Base-by-base conservation (phyloP, 2,888 invertebrate species). In the Carabus problematicus region DNA sequence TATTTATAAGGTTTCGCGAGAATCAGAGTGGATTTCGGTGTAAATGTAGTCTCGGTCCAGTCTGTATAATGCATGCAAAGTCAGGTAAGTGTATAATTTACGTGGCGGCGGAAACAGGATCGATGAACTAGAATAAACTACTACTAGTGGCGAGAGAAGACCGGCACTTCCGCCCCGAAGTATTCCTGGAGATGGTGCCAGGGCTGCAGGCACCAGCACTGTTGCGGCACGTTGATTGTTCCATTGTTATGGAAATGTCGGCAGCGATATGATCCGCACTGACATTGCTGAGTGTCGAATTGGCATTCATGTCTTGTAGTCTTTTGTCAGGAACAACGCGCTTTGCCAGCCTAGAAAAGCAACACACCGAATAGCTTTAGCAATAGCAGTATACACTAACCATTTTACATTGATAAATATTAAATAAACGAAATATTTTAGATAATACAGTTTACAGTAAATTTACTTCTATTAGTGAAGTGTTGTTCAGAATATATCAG, bases 11-110 rank as follows among this genome's bases (percentile, higher is more conserved):
- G 49, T 49, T 64, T 45, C 39, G 54, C 40, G 54, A 56, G 45
- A 64, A 56, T 67, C 66, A 29, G 59, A 67, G 66, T 67, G 66
- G 66, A 67, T 67, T 67, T 59, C 56, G 59, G 59, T 67, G 66
- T 67, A 67, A 64, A 43, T 42, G 54, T 42, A 64, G 42, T 42
- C 42, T 19, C 18, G 54, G 66, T 67, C 66, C 64, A 58, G 58
- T 67, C 58, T 59, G 47, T 59, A 67, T 67, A 59, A 58, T 59
- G 66, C 59, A 58, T 59, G 66, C 59, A 40, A 67, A 59, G 66
- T 67, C 49, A 67, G 66, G 66, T 64, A 45, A 62, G 62, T 59
- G 66, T 66, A 49, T 67, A 58, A 67, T 67, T 67, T 58, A 58
- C 14, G 47, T 47, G 45, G 14, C 66, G 58, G 66, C 9, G 56